phyloP scores from a whole-genome alignment of 92 coral and sea anemone genomes.

The Virgularia gustaviana region DNA sequence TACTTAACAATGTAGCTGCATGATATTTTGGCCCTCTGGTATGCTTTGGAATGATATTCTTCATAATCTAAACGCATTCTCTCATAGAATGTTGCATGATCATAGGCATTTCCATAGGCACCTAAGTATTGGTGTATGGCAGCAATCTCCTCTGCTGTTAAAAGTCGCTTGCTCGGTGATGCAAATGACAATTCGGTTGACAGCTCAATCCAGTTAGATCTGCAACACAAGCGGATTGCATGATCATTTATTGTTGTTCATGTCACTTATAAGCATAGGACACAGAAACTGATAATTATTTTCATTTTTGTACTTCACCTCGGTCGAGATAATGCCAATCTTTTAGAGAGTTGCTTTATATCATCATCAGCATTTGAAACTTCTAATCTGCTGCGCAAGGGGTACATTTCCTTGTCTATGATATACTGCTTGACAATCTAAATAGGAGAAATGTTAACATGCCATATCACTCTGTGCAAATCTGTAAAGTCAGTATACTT shows the following conservation, averaged over 20 bases:
- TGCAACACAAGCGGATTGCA: too few relatives aligned
- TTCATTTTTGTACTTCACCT: too few relatives aligned
- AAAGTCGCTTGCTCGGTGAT: slow-evolving; percentile 14
- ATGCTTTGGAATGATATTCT: slow-evolving; percentile 25
- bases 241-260: too few relatives aligned
- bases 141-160: slow-evolving; percentile 37
- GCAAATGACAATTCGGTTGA: slow-evolving; percentile 33
- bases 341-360: slow-evolving; percentile 46
- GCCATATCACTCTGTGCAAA: not conserved
- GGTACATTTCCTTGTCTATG: slow-evolving; percentile 34
- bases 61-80: slow-evolving; percentile 19
- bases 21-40: slow-evolving; percentile 45
- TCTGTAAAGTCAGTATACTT: not conserved
- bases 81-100: slow-evolving; percentile 27
- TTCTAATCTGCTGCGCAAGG: slow-evolving; percentile 39
- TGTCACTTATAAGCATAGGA: too few relatives aligned
- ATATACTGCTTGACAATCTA: slow-evolving; percentile 51
- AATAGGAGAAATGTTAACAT: not conserved
- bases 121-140: slow-evolving; percentile 21
- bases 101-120: slow-evolving; percentile 19
- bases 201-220: slow-evolving; percentile 45
- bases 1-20: slow-evolving; percentile 40
- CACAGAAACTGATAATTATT: too few relatives aligned
- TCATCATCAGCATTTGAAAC: slow-evolving; percentile 7
- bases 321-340: slow-evolving; percentile 46